These are phyloP conservation scores for Ectropis crepuscularia DNA, from an alignment of 2,888 invertebrate genomes.

Conservation along the genomic window DNA sequence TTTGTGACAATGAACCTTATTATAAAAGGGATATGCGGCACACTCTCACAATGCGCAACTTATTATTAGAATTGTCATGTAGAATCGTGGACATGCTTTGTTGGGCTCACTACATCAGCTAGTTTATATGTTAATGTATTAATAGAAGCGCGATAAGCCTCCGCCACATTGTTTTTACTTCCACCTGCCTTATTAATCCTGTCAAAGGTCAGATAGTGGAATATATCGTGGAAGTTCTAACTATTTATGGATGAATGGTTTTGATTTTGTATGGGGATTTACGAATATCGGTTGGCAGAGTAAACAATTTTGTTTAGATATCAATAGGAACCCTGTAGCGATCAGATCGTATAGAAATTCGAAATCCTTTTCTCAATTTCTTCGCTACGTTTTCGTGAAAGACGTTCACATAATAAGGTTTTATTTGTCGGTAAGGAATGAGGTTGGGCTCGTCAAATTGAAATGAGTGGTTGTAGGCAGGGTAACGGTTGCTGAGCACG, in stretches of 20 bases:
- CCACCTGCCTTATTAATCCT: constrained; percentile 42
- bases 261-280: constrained; percentile 16
- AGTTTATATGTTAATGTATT: constrained; percentile 59
- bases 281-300: constrained; percentile 2
- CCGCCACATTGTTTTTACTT: constrained; percentile 42
- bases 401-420: constrained; percentile 41
- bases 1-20: constrained; percentile 48
- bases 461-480: constrained; percentile 56
- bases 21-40: constrained; percentile 43
- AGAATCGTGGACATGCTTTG: constrained; percentile 52
- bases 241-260: constrained; percentile 34
- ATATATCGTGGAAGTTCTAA: constrained; percentile 32
- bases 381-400: constrained; percentile 30
- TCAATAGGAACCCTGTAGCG: constrained; percentile 18
- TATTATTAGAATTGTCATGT: constrained; percentile 56
- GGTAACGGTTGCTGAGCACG: constrained; percentile 61
- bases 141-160: constrained; percentile 46
- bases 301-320: constrained; percentile 15
- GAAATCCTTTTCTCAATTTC: constrained; percentile 20
- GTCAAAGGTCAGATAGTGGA: constrained; percentile 50
- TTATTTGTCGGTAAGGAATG: constrained; percentile 47
- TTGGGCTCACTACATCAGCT: constrained; percentile 43
- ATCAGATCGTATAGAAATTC: constrained; percentile 21
- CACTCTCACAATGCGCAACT: constrained; percentile 51
- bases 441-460: constrained; percentile 59